phyloP scores from a whole-genome alignment of 2,797 vertebrate genomes.

The Uromys caudimaculatus region DNA sequence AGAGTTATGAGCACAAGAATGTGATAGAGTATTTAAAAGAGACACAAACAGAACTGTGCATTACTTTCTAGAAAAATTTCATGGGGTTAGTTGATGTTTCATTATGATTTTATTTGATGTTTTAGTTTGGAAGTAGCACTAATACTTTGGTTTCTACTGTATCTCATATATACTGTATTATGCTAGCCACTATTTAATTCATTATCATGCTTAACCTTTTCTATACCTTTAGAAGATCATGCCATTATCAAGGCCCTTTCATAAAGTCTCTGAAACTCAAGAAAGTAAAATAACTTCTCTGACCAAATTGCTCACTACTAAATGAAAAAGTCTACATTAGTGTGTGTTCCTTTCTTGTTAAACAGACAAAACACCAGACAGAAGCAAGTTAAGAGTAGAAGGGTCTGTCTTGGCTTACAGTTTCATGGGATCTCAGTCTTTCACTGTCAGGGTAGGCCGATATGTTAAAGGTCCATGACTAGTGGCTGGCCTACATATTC shows the following conservation, averaged over 20 bases:
- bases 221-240: constrained; percentile 36
- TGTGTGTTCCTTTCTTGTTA: neutral
- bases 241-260: neutral
- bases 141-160: neutral
- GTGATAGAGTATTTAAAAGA: neutral
- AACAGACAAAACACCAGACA: neutral
- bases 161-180: neutral
- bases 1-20: neutral
- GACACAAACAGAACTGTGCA: neutral
- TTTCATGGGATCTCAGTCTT: neutral
- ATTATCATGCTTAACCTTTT: constrained; percentile 61
- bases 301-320: neutral
- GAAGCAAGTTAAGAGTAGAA: neutral
- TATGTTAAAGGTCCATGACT: neutral
- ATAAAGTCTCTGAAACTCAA: constrained; percentile 17
- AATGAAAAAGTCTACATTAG: neutral
- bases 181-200: neutral
- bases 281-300: neutral
- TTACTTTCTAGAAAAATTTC: neutral
- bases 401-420: neutral
- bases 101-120: neutral
- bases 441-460: neutral
- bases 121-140: neutral
- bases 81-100: neutral
- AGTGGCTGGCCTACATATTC: neutral